phyloP scores from a whole-genome alignment of 2,888 invertebrate species.

The Esperia sulphurella region DNA sequence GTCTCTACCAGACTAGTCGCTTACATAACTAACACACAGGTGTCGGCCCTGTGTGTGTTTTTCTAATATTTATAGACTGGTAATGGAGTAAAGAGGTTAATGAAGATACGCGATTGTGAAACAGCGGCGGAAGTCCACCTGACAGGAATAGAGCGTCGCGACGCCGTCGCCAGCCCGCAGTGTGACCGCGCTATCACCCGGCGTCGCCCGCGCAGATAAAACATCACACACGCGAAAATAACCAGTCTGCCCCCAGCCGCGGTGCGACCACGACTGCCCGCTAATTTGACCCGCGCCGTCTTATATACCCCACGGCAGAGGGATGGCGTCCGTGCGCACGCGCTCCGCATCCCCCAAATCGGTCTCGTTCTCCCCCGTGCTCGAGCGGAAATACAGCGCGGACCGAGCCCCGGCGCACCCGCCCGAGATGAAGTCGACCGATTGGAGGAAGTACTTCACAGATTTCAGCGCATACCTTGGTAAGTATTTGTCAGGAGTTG shows the following conservation, averaged over 20 bases:
- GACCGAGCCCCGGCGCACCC: conserved; percentile 55
- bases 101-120: conserved; percentile 67
- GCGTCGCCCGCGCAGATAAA: conserved; percentile 69
- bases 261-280: conserved; percentile 71
- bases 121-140: conserved; percentile 71
- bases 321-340: conserved; percentile 81
- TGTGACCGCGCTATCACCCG: conserved; percentile 70
- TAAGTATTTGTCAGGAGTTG: conserved; percentile 49
- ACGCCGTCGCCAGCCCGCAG: conserved; percentile 65
- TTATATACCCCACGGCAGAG: conserved; percentile 62
- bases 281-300: conserved; percentile 40
- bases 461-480: conserved; percentile 76
- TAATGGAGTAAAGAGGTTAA: conserved; percentile 54
- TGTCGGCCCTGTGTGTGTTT: conserved; percentile 14
- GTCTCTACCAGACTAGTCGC: conserved; percentile 13
- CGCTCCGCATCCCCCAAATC: conserved; percentile 83
- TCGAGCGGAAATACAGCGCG: conserved; percentile 77
- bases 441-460: conserved; percentile 72
- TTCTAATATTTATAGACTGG: conserved; percentile 34
- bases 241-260: conserved; percentile 68
- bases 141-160: conserved; percentile 76
- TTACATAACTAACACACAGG: conserved; percentile 49
- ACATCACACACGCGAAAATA: conserved; percentile 65
- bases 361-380: conserved; percentile 82
- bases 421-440: conserved; percentile 55